Base-by-base conservation (phyloP, 2,888 invertebrate species). In the Mythimna albipuncta region DNA sequence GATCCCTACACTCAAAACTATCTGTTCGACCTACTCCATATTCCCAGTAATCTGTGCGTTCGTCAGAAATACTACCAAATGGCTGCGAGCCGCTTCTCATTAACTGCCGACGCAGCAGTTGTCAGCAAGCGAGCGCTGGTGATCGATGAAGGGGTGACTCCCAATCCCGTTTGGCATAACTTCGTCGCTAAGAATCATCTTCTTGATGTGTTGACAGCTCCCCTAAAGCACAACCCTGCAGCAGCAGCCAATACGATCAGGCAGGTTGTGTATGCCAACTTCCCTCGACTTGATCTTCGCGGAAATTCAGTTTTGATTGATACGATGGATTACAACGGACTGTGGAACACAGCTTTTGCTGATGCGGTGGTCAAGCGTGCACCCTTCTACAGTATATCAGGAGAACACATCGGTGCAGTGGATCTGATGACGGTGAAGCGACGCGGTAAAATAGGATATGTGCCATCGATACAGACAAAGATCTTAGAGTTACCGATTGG, bases 401-500 rank as follows among this genome's bases (percentile, higher is more conserved):
- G 85, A 50, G 5, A 72, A 57, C 62, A 41, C 5, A 70, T 86
- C 7, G 85, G 85, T 19, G 10, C 72, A 1, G 85, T 85, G 0
- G 84, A 85, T 65, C 38, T 85, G 0, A 85, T 85, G 85, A 78
- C 47, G n/a, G 38, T 84, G 26, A 85, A 74, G 38, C 71, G 71
- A 38, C 69, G 16, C 6, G 78, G 44, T 2, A 79, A 52, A 35
- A 64, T 86, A 21, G 85, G 84, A 47, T 85, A 76, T 26, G 6
- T 69, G 1, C 32, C 71, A 7, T 35, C 55, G 7, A 0, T 78
- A 26, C 59, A 80, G 21, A 59, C 80, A 0, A 88, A 81, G 65
- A 21, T 87, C 0, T 58, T 89, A 10, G 85, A 87, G 69, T 7
- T 89, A 2, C 87, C 88, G 6, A 71, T 88, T 2, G 89, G 88